Evolutionary conservation across 2,888 invertebrate species (phyloP).

Genomic region (Athrips mouffetella): DNA sequence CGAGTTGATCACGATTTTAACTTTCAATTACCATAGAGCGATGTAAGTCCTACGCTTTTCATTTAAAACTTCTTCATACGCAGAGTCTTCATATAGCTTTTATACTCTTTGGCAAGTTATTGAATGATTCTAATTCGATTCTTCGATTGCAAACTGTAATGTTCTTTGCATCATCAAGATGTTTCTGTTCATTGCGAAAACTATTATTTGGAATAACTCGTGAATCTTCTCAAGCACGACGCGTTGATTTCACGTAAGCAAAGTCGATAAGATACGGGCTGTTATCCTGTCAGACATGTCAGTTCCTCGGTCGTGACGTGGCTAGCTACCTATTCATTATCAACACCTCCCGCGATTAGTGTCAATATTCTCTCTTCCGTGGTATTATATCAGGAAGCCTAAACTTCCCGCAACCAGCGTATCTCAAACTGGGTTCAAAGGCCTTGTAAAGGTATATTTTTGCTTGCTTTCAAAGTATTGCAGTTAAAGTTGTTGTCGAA

Average conservation of each 20-base stretch:
- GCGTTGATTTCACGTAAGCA: constrained; percentile 18
- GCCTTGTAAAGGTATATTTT: too few relatives aligned
- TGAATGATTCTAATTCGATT: neutral
- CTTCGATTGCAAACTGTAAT: constrained; percentile 2
- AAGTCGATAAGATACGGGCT: constrained; percentile 14
- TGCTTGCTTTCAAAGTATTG: too few relatives aligned
- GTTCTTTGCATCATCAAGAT: constrained; percentile 6
- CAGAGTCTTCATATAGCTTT: neutral
- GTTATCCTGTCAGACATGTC: constrained; percentile 13
- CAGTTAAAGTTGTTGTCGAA: too few relatives aligned
- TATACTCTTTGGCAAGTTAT: neutral
- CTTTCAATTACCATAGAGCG: constrained; percentile 31
- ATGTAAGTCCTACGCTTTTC: neutral
- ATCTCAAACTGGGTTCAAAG: neutral
- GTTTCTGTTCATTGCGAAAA: constrained; percentile 7
- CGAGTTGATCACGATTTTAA: constrained; percentile 26
- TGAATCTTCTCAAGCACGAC: constrained; percentile 17
- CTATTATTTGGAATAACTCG: constrained; percentile 15
- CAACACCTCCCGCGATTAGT: constrained; percentile 4
- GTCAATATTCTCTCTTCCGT: constrained; percentile 1
- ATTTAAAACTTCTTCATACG: neutral
- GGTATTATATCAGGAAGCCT: constrained; percentile 4
- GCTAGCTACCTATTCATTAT: constrained; percentile 10
- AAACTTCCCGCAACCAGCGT: neutral
- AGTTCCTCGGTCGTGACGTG: constrained; percentile 14